Evolutionary conservation across 1,140 invertebrate genomes (phyloP).

Genomic region (Calycopis cecrops): DNA sequence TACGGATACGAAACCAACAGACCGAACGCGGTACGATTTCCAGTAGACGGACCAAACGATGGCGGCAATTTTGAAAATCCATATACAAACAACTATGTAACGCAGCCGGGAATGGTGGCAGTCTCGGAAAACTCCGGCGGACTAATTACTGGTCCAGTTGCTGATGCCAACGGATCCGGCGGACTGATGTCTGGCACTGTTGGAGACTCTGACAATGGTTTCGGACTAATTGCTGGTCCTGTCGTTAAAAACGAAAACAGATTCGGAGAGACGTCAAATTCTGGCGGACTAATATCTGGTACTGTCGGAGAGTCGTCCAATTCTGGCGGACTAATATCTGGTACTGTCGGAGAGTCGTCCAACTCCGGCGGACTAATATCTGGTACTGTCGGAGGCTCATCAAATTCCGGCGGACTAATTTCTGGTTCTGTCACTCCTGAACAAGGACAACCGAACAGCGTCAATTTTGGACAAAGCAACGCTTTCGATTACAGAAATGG

Average conservation of each 20-base stretch:
- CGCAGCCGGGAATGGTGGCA: neutral
- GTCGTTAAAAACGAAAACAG: too few species aligned
- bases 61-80: conserved; percentile 22
- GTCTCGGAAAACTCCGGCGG: neutral
- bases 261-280: too few species aligned
- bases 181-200: neutral
- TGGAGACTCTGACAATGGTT: neutral
- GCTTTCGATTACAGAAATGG: neutral
- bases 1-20: conserved; percentile 17
- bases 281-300: neutral
- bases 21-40: conserved; percentile 25
- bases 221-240: neutral
- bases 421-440: neutral
- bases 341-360: too few species aligned
- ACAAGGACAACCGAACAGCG: neutral
- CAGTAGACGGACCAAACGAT: conserved; percentile 20
- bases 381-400: neutral
- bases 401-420: neutral
- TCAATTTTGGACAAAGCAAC: conserved; percentile 2
- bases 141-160: neutral
- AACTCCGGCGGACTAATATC: neutral
- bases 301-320: too few species aligned
- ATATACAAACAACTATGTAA: conserved; percentile 6
- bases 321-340: neutral
- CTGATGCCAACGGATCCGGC: neutral